Conservation (phyloP, 2,888 invertebrate species). For the Calameuta filiformis region DNA sequence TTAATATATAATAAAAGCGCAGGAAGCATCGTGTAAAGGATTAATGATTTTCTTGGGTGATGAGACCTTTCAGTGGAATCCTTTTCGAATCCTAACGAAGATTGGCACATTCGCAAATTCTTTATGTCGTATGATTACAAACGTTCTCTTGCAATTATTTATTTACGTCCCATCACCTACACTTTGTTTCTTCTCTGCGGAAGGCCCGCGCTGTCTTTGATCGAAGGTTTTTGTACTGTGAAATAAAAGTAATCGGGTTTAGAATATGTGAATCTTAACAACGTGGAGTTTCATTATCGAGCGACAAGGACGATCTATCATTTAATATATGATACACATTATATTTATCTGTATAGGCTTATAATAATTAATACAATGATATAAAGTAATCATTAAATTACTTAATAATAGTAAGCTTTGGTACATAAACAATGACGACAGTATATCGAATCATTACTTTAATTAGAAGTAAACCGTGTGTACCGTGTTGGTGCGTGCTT, state of each 20-base stretch:
- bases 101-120: neutral
- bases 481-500: constrained; percentile 12
- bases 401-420: constrained; percentile 65
- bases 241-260: constrained; percentile 12
- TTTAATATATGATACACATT: constrained; percentile 57
- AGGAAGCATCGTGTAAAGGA: constrained; percentile 13
- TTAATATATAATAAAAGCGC: constrained; percentile 32
- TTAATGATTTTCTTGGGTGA: neutral
- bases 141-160: neutral
- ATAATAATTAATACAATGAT: constrained; percentile 61
- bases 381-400: constrained; percentile 63
- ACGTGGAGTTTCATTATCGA: neutral
- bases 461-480: constrained; percentile 9
- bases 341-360: constrained; percentile 60
- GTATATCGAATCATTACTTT: constrained; percentile 31
- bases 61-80: neutral
- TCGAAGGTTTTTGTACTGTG: constrained; percentile 21
- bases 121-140: neutral
- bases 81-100: neutral
- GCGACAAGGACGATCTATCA: neutral
- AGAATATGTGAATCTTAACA: neutral
- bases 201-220: constrained; percentile 4
- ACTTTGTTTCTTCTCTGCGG: neutral
- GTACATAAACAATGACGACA: constrained; percentile 63
- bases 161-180: constrained; percentile 1